A percentile compares a stretch with the other conserved stretches of the same genome.
These are phyloP conservation scores for Aegypius monachus DNA, from an alignment of 2,113 vertebrate species.

Conservation along the genomic window DNA sequence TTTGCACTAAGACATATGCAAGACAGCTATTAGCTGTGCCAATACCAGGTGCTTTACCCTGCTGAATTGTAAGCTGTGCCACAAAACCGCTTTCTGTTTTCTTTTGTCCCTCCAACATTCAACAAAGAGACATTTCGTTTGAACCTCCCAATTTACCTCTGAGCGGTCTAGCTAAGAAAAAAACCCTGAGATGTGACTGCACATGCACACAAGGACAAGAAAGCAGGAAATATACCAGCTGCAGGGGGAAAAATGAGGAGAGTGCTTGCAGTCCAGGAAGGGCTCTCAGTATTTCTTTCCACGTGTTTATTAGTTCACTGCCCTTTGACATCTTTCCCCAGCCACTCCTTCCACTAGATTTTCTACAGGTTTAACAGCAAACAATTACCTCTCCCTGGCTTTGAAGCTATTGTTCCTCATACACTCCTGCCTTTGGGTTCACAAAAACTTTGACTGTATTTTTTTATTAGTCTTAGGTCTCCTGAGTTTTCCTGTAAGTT, in stretches of 20 bases:
- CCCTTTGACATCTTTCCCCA: constrained; percentile 30
- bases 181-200: neutral
- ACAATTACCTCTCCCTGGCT: neutral
- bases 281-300: neutral
- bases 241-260: neutral
- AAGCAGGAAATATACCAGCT: constrained; percentile 34
- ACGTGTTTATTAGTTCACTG: neutral
- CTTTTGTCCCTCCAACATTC: neutral
- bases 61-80: neutral
- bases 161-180: neutral
- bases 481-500: neutral
- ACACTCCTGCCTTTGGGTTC: neutral
- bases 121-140: neutral
- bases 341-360: neutral
- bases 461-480: constrained; percentile 11
- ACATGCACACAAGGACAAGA: neutral
- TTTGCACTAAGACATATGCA: neutral
- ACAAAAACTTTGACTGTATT: neutral
- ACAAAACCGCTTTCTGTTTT: neutral
- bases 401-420: neutral
- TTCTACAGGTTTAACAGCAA: neutral
- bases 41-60: neutral
- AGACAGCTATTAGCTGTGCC: neutral
- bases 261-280: neutral
- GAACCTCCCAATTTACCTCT: neutral